phyloP scores from a whole-genome alignment of 2,888 invertebrate species.

The Drosophila nr. medialis region DNA sequence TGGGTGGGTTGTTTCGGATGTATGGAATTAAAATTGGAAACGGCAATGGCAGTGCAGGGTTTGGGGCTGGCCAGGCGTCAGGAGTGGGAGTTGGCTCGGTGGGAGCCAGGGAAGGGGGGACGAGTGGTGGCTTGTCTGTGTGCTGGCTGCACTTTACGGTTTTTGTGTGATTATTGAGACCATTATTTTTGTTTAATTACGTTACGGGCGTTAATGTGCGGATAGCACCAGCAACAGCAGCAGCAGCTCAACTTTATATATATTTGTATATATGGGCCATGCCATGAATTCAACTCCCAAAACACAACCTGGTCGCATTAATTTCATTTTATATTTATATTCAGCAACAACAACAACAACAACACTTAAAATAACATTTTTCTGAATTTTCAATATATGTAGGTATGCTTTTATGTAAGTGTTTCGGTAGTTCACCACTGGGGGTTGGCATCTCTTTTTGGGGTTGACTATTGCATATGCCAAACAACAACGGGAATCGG shows the following conservation, averaged over 20 bases:
- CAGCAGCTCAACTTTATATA: slow-evolving; percentile 15
- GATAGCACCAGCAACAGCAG: slow-evolving; percentile 53
- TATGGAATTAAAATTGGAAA: slow-evolving; percentile 18
- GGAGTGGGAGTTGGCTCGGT: neutral
- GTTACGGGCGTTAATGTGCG: slow-evolving; percentile 78
- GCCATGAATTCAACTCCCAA: slow-evolving; percentile 40
- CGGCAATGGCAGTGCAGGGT: slow-evolving; percentile 1
- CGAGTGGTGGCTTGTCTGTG: slow-evolving; percentile 15
- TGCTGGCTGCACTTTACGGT: slow-evolving; percentile 65
- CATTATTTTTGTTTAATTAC: slow-evolving; percentile 81
- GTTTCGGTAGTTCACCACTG: slow-evolving; percentile 21
- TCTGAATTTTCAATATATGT: slow-evolving; percentile 51
- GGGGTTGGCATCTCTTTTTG: slow-evolving; percentile 16
- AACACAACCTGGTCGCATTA: slow-evolving; percentile 50
- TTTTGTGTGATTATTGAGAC: slow-evolving; percentile 75
- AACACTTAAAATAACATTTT: slow-evolving; percentile 32
- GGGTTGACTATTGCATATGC: slow-evolving; percentile 28
- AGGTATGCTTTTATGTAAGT: slow-evolving; percentile 34
- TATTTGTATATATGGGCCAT: slow-evolving; percentile 5
- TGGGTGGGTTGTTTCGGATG: slow-evolving; percentile 33
- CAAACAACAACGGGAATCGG: neutral
- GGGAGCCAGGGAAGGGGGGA: neutral
- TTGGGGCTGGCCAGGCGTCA: slow-evolving; percentile 5
- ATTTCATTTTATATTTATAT: slow-evolving; percentile 64
- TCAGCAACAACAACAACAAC: slow-evolving; percentile 40